Evolutionary conservation across 1,140 invertebrate species (phyloP).

Genomic region (Cotesia vestalis): DNA sequence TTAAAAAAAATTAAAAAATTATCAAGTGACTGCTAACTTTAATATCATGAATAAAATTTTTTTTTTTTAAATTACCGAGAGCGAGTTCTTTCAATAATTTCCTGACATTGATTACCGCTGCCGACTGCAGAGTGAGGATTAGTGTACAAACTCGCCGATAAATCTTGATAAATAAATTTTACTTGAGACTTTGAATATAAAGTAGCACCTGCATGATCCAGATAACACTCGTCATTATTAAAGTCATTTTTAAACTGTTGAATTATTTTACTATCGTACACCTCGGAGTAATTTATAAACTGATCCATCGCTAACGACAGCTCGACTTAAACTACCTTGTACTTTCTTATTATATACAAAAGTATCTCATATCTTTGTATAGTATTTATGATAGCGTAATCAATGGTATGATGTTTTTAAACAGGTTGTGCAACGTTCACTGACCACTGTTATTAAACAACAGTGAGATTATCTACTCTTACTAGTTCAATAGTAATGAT

Average conservation of each 20-base stretch:
- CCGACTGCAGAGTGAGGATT: slow-evolving; percentile 85
- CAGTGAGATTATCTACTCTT: not conserved
- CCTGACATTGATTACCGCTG: slow-evolving; percentile 78
- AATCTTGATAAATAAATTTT: slow-evolving; percentile 70
- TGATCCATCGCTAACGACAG: slow-evolving; percentile 60
- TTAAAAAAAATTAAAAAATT: no score
- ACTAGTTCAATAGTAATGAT: not conserved
- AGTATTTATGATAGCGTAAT: no score
- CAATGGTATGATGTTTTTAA: not conserved
- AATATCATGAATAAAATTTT: not conserved
- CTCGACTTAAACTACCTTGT: slow-evolving; percentile 71
- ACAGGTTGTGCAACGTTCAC: not conserved
- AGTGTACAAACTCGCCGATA: slow-evolving; percentile 78
- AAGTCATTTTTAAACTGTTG: slow-evolving; percentile 48
- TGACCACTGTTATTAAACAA: not conserved
- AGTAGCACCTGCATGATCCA: slow-evolving; percentile 91
- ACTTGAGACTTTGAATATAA: slow-evolving; percentile 84
- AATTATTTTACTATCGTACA: slow-evolving; percentile 46
- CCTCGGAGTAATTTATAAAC: slow-evolving; percentile 31
- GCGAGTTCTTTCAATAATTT: slow-evolving; percentile 83
- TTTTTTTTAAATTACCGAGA: slow-evolving; percentile 68
- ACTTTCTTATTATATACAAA: no score
- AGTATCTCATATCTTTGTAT: no score
- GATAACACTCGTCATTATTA: slow-evolving; percentile 67
- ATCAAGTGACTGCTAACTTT: no score